phyloP scores from a whole-genome alignment of 1,140 invertebrate species.

The Bombus terrestris region DNA sequence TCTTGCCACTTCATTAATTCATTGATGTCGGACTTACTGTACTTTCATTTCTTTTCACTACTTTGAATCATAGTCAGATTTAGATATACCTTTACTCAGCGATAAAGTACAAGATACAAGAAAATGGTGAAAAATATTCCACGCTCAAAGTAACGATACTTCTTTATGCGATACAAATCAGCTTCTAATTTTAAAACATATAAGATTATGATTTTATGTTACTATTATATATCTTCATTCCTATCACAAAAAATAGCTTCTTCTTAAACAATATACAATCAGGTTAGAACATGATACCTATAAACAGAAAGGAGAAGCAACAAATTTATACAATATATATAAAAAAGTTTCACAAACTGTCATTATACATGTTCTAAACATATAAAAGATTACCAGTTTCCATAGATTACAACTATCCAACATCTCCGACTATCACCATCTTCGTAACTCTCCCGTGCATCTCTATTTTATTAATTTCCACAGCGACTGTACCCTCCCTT shows the following conservation, averaged over 20 bases:
- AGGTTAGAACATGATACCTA: not conserved
- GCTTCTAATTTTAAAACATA: not conserved
- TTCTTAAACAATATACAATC: not conserved
- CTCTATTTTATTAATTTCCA: slow-evolving; percentile 32
- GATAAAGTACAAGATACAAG: too few relatives aligned
- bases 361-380: not conserved
- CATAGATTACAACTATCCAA: not conserved
- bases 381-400: not conserved
- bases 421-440: not conserved
- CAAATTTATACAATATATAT: not conserved
- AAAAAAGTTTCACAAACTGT: not conserved
- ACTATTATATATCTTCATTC: not conserved
- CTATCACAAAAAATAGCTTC: not conserved
- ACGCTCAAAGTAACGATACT: not conserved
- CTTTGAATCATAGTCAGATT: too few relatives aligned
- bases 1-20: too few relatives aligned
- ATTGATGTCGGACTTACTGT: too few relatives aligned
- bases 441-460: not conserved
- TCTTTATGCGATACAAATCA: not conserved
- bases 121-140: not conserved
- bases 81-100: too few relatives aligned
- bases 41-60: too few relatives aligned
- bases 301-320: not conserved
- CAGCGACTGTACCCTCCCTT: slow-evolving; percentile 53
- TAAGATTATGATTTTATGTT: not conserved